These are phyloP conservation scores for Sapayoa aenigma DNA, from an alignment of 2,113 vertebrate genomes.

Conservation along the genomic window DNA sequence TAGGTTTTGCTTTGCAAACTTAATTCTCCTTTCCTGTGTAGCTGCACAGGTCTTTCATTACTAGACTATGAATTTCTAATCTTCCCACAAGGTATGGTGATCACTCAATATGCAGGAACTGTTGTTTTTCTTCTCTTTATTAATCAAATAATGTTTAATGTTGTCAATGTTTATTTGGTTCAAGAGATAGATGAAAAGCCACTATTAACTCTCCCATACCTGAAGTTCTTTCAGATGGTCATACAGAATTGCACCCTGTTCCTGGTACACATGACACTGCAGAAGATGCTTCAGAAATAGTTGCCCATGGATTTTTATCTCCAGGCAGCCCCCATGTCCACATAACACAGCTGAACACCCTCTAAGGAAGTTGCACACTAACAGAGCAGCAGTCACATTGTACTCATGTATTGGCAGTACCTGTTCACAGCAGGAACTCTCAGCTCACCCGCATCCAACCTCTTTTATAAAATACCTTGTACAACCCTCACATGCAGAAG, in stretches of 20 bases:
- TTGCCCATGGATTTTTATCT: background rate
- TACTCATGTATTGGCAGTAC: background rate
- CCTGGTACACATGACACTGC: background rate
- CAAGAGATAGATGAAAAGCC: background rate
- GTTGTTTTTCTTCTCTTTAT: background rate
- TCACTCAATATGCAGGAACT: background rate
- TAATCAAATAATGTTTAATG: background rate
- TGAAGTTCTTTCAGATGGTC: background rate
- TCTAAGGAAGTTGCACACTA: background rate
- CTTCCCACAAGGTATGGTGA: background rate
- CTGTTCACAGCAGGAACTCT: background rate
- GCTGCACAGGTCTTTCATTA: background rate
- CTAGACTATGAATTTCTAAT: background rate
- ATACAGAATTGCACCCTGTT: fast-evolving
- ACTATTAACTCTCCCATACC: background rate
- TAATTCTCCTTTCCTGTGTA: background rate
- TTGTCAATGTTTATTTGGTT: background rate
- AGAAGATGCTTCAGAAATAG: background rate
- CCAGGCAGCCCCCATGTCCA: background rate
- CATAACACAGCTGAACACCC: background rate
- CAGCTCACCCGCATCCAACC: background rate
- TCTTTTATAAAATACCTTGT: background rate
- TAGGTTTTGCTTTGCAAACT: background rate
- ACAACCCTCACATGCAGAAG: background rate
- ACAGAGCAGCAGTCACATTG: fast-evolving